Conservation (phyloP, 1,140 invertebrate species). For the Eubasilissa regina region DNA sequence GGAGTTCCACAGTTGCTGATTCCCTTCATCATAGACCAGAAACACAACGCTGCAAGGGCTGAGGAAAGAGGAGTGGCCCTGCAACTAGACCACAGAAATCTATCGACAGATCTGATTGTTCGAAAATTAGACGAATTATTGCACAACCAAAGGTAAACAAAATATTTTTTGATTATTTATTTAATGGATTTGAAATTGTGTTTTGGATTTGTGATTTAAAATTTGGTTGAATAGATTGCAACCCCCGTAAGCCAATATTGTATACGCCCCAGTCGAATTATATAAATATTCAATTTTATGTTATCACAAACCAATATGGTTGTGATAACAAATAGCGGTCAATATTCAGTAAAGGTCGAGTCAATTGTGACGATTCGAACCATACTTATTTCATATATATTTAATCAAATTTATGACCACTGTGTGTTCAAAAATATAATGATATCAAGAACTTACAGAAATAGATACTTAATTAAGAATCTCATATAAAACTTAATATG, state of each 20-base stretch:
- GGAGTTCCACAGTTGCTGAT: slow-evolving; percentile 73
- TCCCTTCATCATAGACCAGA: slow-evolving; percentile 71
- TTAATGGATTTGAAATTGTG: neutral
- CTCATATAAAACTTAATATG: neutral
- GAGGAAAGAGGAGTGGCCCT: slow-evolving; percentile 55
- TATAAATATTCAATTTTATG: too few species aligned
- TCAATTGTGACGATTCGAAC: too few species aligned
- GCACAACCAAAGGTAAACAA: slow-evolving; percentile 42
- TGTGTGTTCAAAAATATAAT: too few species aligned
- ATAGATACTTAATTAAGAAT: neutral
- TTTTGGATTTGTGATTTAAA: neutral
- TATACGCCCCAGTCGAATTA: neutral
- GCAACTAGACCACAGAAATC: slow-evolving; percentile 45
- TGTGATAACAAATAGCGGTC: too few species aligned
- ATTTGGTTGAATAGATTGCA: neutral
- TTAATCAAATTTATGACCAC: too few species aligned
- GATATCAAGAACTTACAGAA: too few species aligned
- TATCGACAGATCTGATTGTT: slow-evolving; percentile 40
- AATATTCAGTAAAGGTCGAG: too few species aligned
- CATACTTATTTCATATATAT: too few species aligned
- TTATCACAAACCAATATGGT: too few species aligned
- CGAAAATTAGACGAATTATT: slow-evolving; percentile 41
- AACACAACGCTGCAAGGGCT: slow-evolving; percentile 54
- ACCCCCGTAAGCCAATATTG: neutral
- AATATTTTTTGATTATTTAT: neutral